A percentile compares a stretch with the other conserved stretches of the same genome.
Evolutionary conservation across 1,140 invertebrate genomes (phyloP).

Genomic region (Lordiphosa stackelbergi): DNA sequence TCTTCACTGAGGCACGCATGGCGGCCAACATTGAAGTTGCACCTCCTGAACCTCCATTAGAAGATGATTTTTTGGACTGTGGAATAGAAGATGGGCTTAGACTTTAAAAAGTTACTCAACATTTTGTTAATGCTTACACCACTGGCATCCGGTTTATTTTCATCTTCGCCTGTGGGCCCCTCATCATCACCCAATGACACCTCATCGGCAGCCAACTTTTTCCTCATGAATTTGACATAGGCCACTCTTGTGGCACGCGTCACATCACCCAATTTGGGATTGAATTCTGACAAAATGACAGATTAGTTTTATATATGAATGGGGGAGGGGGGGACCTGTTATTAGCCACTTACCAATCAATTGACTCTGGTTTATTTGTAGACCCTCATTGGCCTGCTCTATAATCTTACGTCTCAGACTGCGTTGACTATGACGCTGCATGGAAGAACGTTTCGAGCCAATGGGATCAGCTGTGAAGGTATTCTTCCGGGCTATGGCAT

Average conservation of each 20-base stretch:
- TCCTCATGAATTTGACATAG: constrained; percentile 91
- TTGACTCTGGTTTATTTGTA: constrained; percentile 63
- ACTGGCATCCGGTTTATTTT: constrained; percentile 38
- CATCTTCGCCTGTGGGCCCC: constrained; percentile 15
- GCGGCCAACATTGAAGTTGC: constrained; percentile 47
- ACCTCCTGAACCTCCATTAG: constrained; percentile 4
- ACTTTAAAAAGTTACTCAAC: too few relatives aligned
- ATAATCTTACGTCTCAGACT: constrained; percentile 83
- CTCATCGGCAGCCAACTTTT: constrained; percentile 77
- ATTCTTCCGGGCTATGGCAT: constrained; percentile 85
- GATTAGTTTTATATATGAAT: background rate
- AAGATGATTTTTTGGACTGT: constrained; percentile 40
- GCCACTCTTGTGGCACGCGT: constrained; percentile 87
- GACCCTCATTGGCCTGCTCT: constrained; percentile 80
- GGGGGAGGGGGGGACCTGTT: too few relatives aligned
- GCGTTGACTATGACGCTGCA: constrained; percentile 81
- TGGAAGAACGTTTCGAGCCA: constrained; percentile 83
- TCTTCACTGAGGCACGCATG: constrained; percentile 53
- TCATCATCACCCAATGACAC: constrained; percentile 47
- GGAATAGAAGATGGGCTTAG: background rate
- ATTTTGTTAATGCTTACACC: constrained; percentile 25
- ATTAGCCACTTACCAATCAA: constrained; percentile 78
- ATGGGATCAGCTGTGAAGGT: constrained; percentile 85
- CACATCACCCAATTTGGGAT: constrained; percentile 86
- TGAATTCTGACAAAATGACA: constrained; percentile 81